These are phyloP conservation scores for Antheraea yamamai DNA, from an alignment of 2,888 invertebrate species.

Conservation along the genomic window DNA sequence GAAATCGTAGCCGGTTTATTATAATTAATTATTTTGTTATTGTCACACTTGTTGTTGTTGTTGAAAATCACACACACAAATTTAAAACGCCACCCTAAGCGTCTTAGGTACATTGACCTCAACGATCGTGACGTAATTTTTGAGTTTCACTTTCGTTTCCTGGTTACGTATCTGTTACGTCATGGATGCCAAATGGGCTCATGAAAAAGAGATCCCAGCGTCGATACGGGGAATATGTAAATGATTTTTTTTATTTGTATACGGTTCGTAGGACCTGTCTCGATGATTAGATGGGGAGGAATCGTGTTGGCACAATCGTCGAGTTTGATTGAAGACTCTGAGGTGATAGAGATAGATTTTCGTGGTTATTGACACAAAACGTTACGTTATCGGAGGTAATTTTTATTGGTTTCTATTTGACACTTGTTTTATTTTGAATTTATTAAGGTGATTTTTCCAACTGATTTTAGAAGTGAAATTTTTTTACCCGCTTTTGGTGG, in stretches of 20 bases:
- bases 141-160: background rate
- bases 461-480: background rate
- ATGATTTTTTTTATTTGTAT: constrained; percentile 53
- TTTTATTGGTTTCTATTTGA: background rate
- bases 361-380: background rate
- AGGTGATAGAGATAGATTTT: constrained; percentile 18
- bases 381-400: background rate
- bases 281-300: constrained; percentile 40
- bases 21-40: no score
- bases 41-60: no score
- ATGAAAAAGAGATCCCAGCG: constrained; percentile 60
- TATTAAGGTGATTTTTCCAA: background rate
- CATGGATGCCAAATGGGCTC: constrained; percentile 65
- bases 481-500: no score
- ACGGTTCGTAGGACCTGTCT: constrained; percentile 36
- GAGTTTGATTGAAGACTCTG: constrained; percentile 20
- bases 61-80: no score
- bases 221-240: constrained; percentile 57
- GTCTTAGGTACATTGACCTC: no score
- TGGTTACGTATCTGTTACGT: constrained; percentile 20
- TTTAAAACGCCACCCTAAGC: no score
- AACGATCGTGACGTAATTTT: background rate
- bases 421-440: background rate
- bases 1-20: no score
- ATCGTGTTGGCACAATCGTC: constrained; percentile 22